Evolutionary conservation across 2,888 invertebrate species (phyloP), one percentile per base, ranked within the genome.

Genomic region (Rhaphigaster nebulosa): DNA sequence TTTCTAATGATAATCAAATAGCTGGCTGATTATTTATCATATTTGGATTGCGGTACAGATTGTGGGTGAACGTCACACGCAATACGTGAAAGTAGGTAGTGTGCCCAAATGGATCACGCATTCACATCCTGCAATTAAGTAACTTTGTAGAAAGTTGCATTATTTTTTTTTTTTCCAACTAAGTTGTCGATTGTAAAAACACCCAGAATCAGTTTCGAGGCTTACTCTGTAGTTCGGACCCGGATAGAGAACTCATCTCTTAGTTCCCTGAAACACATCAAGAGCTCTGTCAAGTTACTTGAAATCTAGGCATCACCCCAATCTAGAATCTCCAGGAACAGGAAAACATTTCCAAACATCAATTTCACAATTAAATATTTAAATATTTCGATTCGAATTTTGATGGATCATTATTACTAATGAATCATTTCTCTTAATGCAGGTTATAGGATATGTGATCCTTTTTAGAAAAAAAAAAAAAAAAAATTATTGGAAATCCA

Each of bases 221-320:
- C 97, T 97, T 97, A 97, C 97, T 97, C 96, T 95, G 96, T 96
- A 94, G 97, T 95, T 96, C 96, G 96, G 95, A 97, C 96, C 95
- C 96, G 96, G 95, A 96, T 96, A 96, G 96, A 96, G 96, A 96
- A 97, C 95, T 96, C 96, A 95, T 96, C 96, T 94, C 96, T 96
- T 95, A 97, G 95, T 93, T 93, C 93, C 94, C 95, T 95, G 95
- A 93, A 95, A 95, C 94, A 94, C 93, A 93, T 18, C 90, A 90
- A 90, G 10, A 90, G 26, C 26, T 89, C 41, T 70, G 70, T 70
- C 54, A 89, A 89, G 41, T 38, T 56, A 38, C 38, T 29, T 20
- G 8, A 76, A 38, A 76, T 76, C 20, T 8, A 20, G 8, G 70
- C 20, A 29, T 8, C 6, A 38, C 26, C 70, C 70, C 70, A 76